Evolutionary conservation across 2,888 invertebrate species (phyloP).

Genomic region (Athalia circularis): DNA sequence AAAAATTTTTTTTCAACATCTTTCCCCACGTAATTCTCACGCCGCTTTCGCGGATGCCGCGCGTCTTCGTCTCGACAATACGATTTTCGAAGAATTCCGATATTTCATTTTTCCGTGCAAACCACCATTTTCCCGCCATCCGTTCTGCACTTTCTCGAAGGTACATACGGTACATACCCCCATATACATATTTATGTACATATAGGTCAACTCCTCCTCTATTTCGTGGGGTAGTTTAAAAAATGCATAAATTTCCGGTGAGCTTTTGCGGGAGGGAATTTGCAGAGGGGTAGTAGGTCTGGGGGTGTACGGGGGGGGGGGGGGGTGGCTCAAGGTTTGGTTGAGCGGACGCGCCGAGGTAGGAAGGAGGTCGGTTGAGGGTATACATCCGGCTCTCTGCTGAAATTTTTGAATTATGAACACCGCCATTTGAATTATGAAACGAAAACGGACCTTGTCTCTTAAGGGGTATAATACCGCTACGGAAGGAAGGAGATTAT

Average conservation of each 20-base stretch:
- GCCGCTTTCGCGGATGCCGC: too few relatives aligned
- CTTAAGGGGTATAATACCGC: not conserved
- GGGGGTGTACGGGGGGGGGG: not conserved
- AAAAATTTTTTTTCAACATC: not conserved
- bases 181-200: too few relatives aligned
- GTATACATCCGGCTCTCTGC: constrained; percentile 40
- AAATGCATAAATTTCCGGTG: constrained; percentile 49
- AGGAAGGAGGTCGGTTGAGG: not conserved
- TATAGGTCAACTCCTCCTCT: too few relatives aligned
- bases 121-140: too few relatives aligned
- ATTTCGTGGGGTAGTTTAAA: constrained; percentile 21
- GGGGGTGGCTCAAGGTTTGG: constrained; percentile 11
- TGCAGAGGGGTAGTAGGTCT: constrained; percentile 16
- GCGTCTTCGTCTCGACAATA: too few relatives aligned
- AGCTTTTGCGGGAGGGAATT: constrained; percentile 27
- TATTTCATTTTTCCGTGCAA: too few relatives aligned
- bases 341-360: constrained; percentile 32
- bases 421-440: constrained; percentile 50
- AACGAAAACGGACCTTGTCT: constrained; percentile 36
- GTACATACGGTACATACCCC: too few relatives aligned
- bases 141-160: too few relatives aligned
- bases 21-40: too few relatives aligned
- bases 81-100: too few relatives aligned
- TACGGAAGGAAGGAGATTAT: not conserved
- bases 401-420: constrained; percentile 51